Evolutionary conservation across 2,797 vertebrate genomes (phyloP).

Genomic region (Chiroxiphia lanceolata): DNA sequence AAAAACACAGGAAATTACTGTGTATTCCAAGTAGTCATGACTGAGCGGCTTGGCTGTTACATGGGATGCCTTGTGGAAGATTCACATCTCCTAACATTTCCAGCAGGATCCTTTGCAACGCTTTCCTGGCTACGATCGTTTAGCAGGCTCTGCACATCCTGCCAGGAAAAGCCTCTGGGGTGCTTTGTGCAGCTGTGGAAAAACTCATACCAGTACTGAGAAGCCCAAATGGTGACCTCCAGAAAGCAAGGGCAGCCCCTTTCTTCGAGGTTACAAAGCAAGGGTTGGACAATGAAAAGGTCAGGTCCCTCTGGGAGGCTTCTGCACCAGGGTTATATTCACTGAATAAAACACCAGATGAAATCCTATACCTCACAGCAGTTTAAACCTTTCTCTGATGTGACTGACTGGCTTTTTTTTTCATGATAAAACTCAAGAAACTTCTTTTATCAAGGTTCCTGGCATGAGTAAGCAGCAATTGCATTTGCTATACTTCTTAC

Average conservation of each 20-base stretch:
- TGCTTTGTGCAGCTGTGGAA: not conserved
- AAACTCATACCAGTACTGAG: not conserved
- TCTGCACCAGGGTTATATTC: not conserved
- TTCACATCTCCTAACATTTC: slow-evolving; percentile 65
- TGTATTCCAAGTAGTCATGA: slow-evolving; percentile 75
- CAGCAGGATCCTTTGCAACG: not conserved
- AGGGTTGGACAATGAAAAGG: not conserved
- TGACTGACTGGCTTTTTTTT: not conserved
- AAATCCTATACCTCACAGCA: not conserved
- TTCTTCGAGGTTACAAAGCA: not conserved
- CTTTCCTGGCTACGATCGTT: not conserved
- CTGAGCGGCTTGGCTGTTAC: slow-evolving; percentile 71
- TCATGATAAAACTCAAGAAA: not conserved
- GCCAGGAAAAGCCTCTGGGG: slow-evolving; percentile 48
- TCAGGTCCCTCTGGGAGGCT: not conserved
- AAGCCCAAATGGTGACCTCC: not conserved
- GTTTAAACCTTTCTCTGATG: not conserved
- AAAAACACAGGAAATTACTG: slow-evolving; percentile 77
- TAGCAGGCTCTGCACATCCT: not conserved
- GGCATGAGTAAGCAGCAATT: not conserved
- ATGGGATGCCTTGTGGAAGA: slow-evolving; percentile 63
- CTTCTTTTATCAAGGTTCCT: not conserved
- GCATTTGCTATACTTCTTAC: not conserved
- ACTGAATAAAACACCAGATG: not conserved
- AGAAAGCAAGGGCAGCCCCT: not conserved